These are phyloP conservation scores for Argya squamiceps DNA, from an alignment of 2,797 vertebrate genomes.

Conservation along the genomic window DNA sequence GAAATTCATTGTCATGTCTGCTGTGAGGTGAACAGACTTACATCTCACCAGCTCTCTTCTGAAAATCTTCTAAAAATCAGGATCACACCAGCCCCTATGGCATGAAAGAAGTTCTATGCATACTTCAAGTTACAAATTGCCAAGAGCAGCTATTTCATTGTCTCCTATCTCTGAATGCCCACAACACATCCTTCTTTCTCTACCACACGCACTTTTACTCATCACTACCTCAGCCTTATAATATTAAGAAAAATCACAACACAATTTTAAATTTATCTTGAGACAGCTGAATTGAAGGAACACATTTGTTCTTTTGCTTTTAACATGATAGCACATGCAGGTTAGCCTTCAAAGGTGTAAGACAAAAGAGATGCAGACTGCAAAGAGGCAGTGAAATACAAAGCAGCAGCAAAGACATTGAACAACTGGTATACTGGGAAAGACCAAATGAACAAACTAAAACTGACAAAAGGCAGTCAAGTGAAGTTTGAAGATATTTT, in stretches of 20 bases:
- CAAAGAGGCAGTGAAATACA: neutral
- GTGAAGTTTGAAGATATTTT: neutral
- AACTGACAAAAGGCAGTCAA: neutral
- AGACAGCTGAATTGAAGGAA: neutral
- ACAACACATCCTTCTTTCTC: neutral
- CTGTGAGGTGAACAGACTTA: neutral
- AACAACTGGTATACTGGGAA: neutral
- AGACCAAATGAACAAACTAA: neutral
- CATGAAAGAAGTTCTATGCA: neutral
- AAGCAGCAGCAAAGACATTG: neutral
- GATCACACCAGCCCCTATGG: neutral
- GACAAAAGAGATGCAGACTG: neutral
- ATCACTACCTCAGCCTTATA: neutral
- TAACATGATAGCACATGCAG: neutral
- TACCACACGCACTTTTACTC: neutral
- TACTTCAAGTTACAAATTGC: neutral
- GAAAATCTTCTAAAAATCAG: neutral
- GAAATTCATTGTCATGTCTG: neutral
- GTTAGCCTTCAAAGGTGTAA: neutral
- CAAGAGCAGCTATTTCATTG: neutral
- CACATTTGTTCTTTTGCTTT: neutral
- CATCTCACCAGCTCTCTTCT: neutral
- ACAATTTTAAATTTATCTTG: neutral
- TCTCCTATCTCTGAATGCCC: neutral
- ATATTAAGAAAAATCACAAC: neutral